Percentiles rank a stretch among this genome's conserved stretches.
Conservation (phyloP, 2,113 vertebrate genomes). For the Anoura caudifer region DNA sequence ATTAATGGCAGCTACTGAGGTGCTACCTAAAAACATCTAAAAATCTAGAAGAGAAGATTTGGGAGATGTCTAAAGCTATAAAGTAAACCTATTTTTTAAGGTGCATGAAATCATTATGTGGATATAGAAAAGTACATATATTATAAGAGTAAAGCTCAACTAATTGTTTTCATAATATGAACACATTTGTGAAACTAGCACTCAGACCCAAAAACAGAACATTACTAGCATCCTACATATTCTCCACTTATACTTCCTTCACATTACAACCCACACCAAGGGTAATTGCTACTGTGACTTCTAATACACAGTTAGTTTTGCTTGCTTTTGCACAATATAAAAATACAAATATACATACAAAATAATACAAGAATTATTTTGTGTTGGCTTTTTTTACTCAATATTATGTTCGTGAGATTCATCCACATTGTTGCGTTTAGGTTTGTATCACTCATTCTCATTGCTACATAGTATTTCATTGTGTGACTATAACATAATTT, state of each 20-base stretch:
- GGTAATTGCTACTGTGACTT: background rate
- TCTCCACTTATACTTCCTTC: background rate
- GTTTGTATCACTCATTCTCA: background rate
- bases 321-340: background rate
- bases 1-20: background rate
- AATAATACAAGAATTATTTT: background rate
- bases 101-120: background rate
- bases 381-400: background rate
- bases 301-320: background rate
- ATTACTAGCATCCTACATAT: background rate
- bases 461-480: background rate
- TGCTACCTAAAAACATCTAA: background rate
- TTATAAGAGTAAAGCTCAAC: background rate
- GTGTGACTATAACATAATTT: background rate
- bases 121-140: background rate
- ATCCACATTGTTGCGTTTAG: background rate
- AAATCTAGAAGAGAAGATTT: background rate
- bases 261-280: background rate
- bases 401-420: background rate
- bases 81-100: background rate
- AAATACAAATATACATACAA: background rate
- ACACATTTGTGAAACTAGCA: background rate
- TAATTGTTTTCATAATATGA: background rate
- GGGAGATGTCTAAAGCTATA: background rate
- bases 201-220: background rate